These are phyloP conservation scores for Xenops minutus DNA, from an alignment of 2,797 vertebrate genomes.

Conservation along the genomic window DNA sequence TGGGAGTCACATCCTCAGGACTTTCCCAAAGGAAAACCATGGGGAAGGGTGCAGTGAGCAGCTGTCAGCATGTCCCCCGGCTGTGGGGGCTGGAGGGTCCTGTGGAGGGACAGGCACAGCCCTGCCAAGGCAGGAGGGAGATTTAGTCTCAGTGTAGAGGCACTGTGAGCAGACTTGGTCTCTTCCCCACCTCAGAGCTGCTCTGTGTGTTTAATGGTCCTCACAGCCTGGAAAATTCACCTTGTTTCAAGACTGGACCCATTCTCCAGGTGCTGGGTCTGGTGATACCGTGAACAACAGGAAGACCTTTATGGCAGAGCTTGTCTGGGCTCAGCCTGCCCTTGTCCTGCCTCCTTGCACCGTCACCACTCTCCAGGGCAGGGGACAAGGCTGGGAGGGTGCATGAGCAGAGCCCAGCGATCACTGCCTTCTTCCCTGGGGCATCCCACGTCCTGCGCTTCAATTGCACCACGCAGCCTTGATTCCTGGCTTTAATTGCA, in stretches of 20 bases:
- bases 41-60: rapidly evolving
- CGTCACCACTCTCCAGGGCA: background rate
- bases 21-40: background rate
- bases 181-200: background rate
- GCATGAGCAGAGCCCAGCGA: background rate
- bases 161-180: rapidly evolving
- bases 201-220: background rate
- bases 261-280: background rate
- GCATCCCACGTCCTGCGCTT: background rate
- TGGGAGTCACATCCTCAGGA: rapidly evolving
- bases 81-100: rapidly evolving
- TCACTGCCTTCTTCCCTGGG: background rate
- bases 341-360: rapidly evolving
- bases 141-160: background rate
- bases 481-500: constrained; percentile 52
- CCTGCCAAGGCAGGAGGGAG: background rate
- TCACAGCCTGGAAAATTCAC: background rate
- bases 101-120: background rate
- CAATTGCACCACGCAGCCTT: constrained; percentile 2
- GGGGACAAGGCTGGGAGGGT: background rate
- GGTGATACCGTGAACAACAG: background rate
- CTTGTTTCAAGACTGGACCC: background rate
- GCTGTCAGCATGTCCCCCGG: rapidly evolving
- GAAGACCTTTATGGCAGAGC: background rate
- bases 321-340: rapidly evolving